These are phyloP conservation scores for Chondrosia reniformis DNA, from an alignment of 37 sponge, comb jelly and placozoan species.

Conservation along the genomic window DNA sequence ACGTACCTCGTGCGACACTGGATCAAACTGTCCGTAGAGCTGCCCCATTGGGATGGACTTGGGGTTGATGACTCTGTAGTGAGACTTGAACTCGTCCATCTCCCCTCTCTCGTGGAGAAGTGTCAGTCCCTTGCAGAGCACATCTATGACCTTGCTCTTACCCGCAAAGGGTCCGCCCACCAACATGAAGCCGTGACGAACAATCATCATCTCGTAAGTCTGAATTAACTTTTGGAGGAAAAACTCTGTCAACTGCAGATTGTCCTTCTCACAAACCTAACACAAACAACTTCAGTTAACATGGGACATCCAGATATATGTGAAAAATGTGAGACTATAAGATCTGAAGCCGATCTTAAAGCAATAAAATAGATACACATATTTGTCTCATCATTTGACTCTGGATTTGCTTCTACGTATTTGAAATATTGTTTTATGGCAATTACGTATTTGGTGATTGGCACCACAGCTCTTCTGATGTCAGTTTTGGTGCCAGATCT, in stretches of 20 bases:
- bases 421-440: no score
- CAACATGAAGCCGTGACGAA: conserved; percentile 92
- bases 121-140: conserved; percentile 82
- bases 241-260: conserved; percentile 86
- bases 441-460: no score
- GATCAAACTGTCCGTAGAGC: conserved; percentile 99
- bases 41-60: conserved; percentile 98
- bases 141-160: conserved; percentile 54
- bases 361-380: no score
- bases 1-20: conserved; percentile 91
- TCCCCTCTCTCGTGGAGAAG: conserved; percentile 76
- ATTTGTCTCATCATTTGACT: no score
- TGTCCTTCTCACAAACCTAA: conserved; percentile 68
- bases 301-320: background rate
- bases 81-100: conserved; percentile 84
- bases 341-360: no score
- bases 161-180: conserved; percentile 67
- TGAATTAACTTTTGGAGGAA: conserved; percentile 97
- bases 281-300: background rate
- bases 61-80: conserved; percentile 89
- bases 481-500: no score
- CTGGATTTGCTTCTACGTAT: no score
- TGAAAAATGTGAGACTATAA: no score
- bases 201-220: conserved; percentile 99
- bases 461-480: no score